Percentiles rank a stretch among this genome's conserved stretches.
Evolutionary conservation across 1,140 invertebrate species (phyloP).

Genomic region (Dolichoris vasculosae): DNA sequence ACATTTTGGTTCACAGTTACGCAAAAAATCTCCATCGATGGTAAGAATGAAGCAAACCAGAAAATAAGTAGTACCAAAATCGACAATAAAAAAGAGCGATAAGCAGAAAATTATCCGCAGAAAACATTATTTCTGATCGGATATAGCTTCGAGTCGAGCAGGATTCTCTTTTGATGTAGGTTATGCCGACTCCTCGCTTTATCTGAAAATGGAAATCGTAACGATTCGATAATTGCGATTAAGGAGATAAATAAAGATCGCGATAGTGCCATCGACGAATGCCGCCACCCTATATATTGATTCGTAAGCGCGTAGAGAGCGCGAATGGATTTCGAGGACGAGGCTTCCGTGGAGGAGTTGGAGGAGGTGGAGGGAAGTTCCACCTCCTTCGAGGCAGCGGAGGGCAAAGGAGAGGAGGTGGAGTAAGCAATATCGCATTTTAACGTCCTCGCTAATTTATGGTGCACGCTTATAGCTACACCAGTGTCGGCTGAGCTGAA

Average conservation of each 20-base stretch:
- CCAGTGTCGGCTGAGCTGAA: conserved; percentile 58
- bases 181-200: neutral
- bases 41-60: too few relatives aligned
- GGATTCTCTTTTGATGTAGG: neutral
- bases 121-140: neutral
- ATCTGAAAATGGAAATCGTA: conserved; percentile 45
- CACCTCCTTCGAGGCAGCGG: too few relatives aligned
- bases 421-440: conserved; percentile 49
- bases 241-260: conserved; percentile 45
- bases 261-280: neutral
- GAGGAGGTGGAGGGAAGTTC: too few relatives aligned
- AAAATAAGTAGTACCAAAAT: too few relatives aligned
- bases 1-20: too few relatives aligned
- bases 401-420: neutral
- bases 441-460: conserved; percentile 50
- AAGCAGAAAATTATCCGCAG: neutral
- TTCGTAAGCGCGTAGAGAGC: neutral
- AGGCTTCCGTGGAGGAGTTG: neutral
- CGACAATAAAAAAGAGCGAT: too few relatives aligned
- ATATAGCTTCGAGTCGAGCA: neutral
- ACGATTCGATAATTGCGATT: conserved; percentile 47
- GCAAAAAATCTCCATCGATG: too few relatives aligned
- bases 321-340: conserved; percentile 2
- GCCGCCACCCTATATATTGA: conserved; percentile 24
- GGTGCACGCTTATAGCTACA: conserved; percentile 45